Conservation (phyloP, 2,797 vertebrate genomes). For the Cichlasoma orientale region DNA sequence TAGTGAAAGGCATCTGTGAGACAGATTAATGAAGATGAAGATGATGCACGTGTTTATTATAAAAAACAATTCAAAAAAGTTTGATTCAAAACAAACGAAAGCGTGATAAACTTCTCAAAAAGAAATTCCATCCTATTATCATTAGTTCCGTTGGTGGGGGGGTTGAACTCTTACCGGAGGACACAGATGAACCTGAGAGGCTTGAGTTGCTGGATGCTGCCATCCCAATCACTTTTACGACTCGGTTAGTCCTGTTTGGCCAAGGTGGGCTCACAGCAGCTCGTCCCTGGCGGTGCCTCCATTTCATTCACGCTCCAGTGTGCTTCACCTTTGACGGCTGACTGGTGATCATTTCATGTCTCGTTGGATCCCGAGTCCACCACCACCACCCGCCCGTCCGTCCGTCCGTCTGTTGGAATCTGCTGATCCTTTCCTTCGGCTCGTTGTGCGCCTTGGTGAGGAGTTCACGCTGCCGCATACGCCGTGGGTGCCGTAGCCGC, state of each 20-base stretch:
- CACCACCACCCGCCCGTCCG: background rate
- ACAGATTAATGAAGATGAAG: background rate
- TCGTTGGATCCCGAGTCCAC: slow-evolving; percentile 13
- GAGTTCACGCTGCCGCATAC: slow-evolving; percentile 63
- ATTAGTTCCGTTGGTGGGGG: background rate
- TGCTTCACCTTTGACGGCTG: slow-evolving; percentile 33
- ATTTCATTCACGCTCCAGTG: slow-evolving; percentile 64
- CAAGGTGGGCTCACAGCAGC: slow-evolving; percentile 72
- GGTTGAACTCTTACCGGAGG: slow-evolving; percentile 88
- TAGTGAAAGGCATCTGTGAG: background rate
- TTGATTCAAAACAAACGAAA: slow-evolving; percentile 13
- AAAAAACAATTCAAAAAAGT: slow-evolving; percentile 34
- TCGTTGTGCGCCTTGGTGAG: slow-evolving; percentile 48
- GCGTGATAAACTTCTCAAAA: background rate
- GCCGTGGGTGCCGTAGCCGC: slow-evolving; percentile 13
- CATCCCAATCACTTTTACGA: slow-evolving; percentile 81
- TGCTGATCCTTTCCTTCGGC: slow-evolving; percentile 33
- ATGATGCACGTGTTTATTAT: background rate
- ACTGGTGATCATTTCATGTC: slow-evolving; percentile 34
- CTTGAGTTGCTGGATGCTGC: slow-evolving; percentile 98
- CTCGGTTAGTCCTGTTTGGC: slow-evolving; percentile 64
- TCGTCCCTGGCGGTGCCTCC: slow-evolving; percentile 79
- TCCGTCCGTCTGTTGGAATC: slow-evolving; percentile 23
- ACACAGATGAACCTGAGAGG: slow-evolving; percentile 94
- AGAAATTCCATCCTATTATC: background rate